phyloP scores from a whole-genome alignment of 2,113 vertebrate genomes.

The Petrocephalus zakoni region DNA sequence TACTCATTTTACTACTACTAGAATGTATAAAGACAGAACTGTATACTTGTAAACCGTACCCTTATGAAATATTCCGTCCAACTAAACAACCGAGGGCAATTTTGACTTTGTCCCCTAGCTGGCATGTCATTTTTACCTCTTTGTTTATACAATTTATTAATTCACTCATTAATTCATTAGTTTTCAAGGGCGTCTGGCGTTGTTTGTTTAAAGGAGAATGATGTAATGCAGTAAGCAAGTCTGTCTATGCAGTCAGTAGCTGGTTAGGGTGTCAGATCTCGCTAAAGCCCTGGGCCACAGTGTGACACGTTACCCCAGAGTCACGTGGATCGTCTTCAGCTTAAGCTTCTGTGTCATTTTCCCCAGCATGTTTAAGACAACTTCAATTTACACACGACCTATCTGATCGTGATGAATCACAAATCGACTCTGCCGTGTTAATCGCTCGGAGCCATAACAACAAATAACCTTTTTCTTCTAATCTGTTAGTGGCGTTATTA shows the following conservation, averaged over 20 bases:
- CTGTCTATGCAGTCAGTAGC: neutral
- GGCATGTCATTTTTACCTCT: neutral
- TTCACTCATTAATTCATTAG: neutral
- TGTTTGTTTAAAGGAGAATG: constrained; percentile 2
- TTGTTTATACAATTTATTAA: constrained; percentile 1
- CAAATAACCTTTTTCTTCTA: neutral
- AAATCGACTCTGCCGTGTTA: neutral
- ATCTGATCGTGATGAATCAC: neutral
- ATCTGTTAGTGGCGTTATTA: neutral
- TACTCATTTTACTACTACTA: neutral
- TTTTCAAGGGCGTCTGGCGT: neutral
- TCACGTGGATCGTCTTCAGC: neutral
- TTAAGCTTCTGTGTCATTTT: neutral
- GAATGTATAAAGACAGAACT: neutral
- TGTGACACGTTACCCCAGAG: neutral
- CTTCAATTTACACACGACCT: neutral
- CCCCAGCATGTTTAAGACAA: neutral
- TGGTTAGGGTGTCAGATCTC: neutral
- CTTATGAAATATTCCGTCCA: neutral
- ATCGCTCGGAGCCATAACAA: neutral
- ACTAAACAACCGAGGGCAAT: neutral
- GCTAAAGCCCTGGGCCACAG: neutral
- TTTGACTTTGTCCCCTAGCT: neutral
- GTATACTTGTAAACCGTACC: neutral
- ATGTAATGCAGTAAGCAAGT: neutral